Evolutionary conservation across 1,140 invertebrate species (phyloP), one percentile per base, ranked within the genome.

Genomic region (Heliconius himera): DNA sequence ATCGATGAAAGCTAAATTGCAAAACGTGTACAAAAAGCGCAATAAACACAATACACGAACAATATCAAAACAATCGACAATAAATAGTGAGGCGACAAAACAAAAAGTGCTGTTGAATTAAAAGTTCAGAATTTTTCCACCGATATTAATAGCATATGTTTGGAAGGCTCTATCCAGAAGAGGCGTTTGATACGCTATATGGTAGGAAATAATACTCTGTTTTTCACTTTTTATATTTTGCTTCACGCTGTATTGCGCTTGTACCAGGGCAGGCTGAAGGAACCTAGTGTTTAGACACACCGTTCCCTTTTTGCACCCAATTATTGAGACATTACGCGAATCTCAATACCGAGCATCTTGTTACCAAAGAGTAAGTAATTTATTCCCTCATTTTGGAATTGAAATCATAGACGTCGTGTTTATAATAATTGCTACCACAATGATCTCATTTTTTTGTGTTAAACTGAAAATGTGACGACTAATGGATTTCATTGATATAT

Each of bases 71-170:
- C 60, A 66, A 66, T 66, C 60, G 60, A 13, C 60, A 66, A 66
- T 66, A 66, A 66, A 66, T 66, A 66, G 60, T 66, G 60, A 66
- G 60, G 60, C 60, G 60, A 29, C 60, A 66, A 66, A 66, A 66
- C 60, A 66, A 66, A 66, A 66, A 66, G 26, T 29, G 60, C 60
- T 66, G 60, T 66, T 66, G 60, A 66, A 66, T 66, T 66, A 66
- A 66, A 66, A 66, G 60, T 66, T 66, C 60, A 66, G 60, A 66
- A 66, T 29, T 26, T 66, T 66, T 66, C 60, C 60, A 66, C 60
- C 60, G 60, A 66, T 66, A 66, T 66, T 66, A 66, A 66, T 66
- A 66, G 22, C 22, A 66, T 18, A 29, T 66, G 60, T 66, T 66
- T 29, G 60, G 4, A 26, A 66, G 60, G 60, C 60, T 66, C 22